Evolutionary conservation across 2,113 vertebrate genomes (phyloP), one percentile per base, ranked within the genome.

Genomic region (Corydoras sp.): DNA sequence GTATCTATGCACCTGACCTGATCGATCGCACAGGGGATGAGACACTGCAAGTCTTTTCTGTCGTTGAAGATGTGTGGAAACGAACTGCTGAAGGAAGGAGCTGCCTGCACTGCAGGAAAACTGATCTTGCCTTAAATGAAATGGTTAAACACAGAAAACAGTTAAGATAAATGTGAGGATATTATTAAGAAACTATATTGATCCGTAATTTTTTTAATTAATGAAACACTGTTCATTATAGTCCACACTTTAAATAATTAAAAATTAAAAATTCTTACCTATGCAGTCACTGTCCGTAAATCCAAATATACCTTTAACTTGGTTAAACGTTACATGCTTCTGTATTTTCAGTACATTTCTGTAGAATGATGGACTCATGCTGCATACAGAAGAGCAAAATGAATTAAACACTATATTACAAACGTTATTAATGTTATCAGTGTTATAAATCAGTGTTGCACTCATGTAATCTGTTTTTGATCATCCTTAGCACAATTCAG

Each of bases 291-390:
- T 99, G 88, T 99, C 97, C 2, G 91, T 92, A 79, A 99, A 99
- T 66, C 95, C 96, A 9, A 99, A 99, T 76, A 99, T 99, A 75
- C 97, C 97, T 86, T 99, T 99, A 70, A 98, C 97, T 84, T 99
- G 96, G 78, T 99, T 99, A 83, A 97, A 99, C 0, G 95, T 98
- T 5, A 99, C 97, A 2, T 98, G 95, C 78, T 99, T 99, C 86
- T 98, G 94, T 77, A 97, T 84, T 86, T 91, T 96, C 55, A 98
- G 88, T 32, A 99, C 92, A 10, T 98, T 99, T 82, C 78, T 91
- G 85, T 98, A 99, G 88, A 98, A 98, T 61, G 90, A 90, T 0
- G 91, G 82, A 70, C 92, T 94, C 29, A 76, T 74, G 67, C 97
- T 99, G 85, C n/a, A 24, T 76, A 70, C 32, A 74, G 8, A 75